A percentile compares a stretch with the other conserved stretches of the same genome.
These are phyloP conservation scores for Macropus fuliginosus DNA, from an alignment of 2,797 vertebrate genomes.

Conservation along the genomic window DNA sequence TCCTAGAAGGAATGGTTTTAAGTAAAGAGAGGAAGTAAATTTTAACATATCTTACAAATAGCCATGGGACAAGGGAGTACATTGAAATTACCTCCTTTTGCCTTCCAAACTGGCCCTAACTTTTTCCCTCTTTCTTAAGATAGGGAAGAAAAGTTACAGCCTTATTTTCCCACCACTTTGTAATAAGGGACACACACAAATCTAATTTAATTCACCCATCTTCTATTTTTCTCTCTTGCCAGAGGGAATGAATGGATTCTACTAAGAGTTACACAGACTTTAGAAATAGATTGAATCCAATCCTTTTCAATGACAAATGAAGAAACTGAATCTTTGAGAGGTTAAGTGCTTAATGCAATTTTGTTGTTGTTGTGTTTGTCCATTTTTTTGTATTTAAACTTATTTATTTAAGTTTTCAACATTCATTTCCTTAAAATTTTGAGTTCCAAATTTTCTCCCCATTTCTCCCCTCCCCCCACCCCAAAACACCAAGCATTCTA, in stretches of 20 bases:
- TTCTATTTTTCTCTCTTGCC: background rate
- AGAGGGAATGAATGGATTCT: background rate
- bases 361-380: no score
- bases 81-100: background rate
- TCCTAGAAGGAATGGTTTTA: background rate
- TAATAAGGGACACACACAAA: background rate
- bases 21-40: background rate
- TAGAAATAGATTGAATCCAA: background rate
- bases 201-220: background rate
- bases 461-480: no score
- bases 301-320: background rate
- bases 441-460: no score
- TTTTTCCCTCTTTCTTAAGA: background rate
- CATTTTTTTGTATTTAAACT: no score
- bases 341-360: background rate
- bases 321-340: slow-evolving; percentile 12
- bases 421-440: no score
- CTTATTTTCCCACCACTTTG: slow-evolving; percentile 2
- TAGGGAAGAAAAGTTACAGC: background rate
- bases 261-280: background rate
- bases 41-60: background rate
- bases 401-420: no score
- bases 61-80: background rate
- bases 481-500: no score
- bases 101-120: background rate